Conservation (phyloP, 2,113 vertebrate genomes). For the Willisornis vidua region DNA sequence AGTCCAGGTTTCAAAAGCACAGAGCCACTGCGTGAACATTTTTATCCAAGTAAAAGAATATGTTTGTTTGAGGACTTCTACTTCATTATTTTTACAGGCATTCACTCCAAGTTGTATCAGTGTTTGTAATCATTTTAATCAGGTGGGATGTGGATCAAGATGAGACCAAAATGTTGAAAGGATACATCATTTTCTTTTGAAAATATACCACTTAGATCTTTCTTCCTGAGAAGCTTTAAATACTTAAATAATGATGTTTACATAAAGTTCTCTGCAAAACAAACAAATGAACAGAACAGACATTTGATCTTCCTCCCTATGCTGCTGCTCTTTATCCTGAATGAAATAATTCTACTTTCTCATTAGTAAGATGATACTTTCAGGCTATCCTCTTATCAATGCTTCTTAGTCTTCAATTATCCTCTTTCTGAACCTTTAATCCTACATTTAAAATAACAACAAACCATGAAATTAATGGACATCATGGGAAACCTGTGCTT, state of each 20-base stretch:
- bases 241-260: neutral
- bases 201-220: neutral
- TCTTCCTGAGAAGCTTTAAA: neutral
- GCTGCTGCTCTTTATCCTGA: neutral
- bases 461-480: neutral
- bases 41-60: neutral
- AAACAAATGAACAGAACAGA: neutral
- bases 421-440: constrained; percentile 16
- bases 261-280: neutral
- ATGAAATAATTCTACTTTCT: neutral
- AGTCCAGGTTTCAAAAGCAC: neutral
- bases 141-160: neutral
- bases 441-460: neutral
- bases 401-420: constrained; percentile 10
- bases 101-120: neutral
- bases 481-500: neutral
- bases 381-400: neutral
- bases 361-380: constrained; percentile 13
- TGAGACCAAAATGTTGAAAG: neutral
- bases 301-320: neutral
- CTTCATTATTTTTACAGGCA: neutral
- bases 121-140: neutral
- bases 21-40: neutral
- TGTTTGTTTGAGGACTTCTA: neutral
- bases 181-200: neutral